Percentiles rank a stretch among this genome's conserved stretches.
phyloP scores from a whole-genome alignment of 2,888 invertebrate species.

The Poecilobothrus nobilitatus region DNA sequence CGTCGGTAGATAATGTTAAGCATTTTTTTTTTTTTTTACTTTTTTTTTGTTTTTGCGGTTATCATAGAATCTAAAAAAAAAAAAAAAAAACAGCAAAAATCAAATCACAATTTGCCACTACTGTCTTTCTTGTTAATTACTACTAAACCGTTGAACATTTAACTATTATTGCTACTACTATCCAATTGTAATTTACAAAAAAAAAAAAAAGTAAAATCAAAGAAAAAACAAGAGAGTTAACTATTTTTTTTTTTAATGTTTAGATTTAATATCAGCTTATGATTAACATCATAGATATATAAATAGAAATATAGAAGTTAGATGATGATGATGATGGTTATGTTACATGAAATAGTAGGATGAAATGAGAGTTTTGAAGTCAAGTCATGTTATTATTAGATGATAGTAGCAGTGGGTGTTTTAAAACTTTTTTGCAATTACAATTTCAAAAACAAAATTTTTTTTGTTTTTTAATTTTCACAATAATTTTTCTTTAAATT shows the following conservation, averaged over 20 bases:
- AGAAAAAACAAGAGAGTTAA: too few relatives aligned
- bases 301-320: too few relatives aligned
- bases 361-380: background rate
- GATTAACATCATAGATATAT: background rate
- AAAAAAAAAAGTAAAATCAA: too few relatives aligned
- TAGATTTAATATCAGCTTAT: background rate
- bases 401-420: slow-evolving; percentile 2
- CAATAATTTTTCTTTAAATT: too few relatives aligned
- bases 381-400: background rate
- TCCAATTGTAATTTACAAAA: too few relatives aligned
- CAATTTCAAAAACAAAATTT: too few relatives aligned
- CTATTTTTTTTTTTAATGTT: background rate
- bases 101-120: background rate
- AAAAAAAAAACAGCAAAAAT: too few relatives aligned
- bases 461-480: too few relatives aligned
- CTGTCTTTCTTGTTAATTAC: background rate
- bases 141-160: background rate
- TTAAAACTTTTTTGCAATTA: background rate
- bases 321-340: background rate
- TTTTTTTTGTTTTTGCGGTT: background rate
- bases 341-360: background rate
- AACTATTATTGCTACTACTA: background rate
- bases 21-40: too few relatives aligned
- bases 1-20: too few relatives aligned
- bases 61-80: background rate